Evolutionary conservation across 2,797 vertebrate species (phyloP), one percentile per base, ranked within the genome.

Genomic region (Emys orbicularis): DNA sequence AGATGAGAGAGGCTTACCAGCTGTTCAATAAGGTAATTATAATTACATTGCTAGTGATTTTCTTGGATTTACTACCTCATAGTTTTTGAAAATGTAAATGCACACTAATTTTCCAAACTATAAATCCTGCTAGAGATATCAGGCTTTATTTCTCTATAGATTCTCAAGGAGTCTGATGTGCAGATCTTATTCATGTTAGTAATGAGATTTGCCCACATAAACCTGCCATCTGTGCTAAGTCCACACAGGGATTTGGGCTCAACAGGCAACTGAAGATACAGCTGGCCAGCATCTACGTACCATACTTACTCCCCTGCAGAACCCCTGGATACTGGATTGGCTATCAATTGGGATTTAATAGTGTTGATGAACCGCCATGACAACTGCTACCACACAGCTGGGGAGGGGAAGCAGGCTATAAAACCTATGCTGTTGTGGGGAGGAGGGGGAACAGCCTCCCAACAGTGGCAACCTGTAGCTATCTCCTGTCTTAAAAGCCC

Each of bases 11-110:
- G 76, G 97, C 96, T 7, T 92, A 95, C 91, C 94, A 89, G 5
- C 84, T 98, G 44, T 92, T 98, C 47, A 97, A 84, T 76, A 98
- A 97, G 97, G 94, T 97, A 49, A 94, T 61, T 68, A 37, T 19
- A 29, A 65, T 61, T 50, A 25, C 56, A 83, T 93, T 34, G 15
- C 79, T 81, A 76, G 13, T 41, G 80, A 83, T 88, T 76, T 41
- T 81, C 53, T 54, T 57, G n/a, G 7, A 27, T 10, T 4, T 27
- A 72, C 31, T 27, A 21, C n/a, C 12, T 47, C 19, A 27, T 25
- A 50, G 15, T 18, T 6, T 54, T 21, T 31, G 80, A 65, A 29
- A 68, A n/a, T 41, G 29, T 83, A 79, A n/a, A 25, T 90, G 52
- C 34, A 37, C 18, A 31, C 52, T 79, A 18, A n/a, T 13, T 52